Evolutionary conservation across 2,888 invertebrate species (phyloP).

Genomic region (Falcaria lacertinaria): DNA sequence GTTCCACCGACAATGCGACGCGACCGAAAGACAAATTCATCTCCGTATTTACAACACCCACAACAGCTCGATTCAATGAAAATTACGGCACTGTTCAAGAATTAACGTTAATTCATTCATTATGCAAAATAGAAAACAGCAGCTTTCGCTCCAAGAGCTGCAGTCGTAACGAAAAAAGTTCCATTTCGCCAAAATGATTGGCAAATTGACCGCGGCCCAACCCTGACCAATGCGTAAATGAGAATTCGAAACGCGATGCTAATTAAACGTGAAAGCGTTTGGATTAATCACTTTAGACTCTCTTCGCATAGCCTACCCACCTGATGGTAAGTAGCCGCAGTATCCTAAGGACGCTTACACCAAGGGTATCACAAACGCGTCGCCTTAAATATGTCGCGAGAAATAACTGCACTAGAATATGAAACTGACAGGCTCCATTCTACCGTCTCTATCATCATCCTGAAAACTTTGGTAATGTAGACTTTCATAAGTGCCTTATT

Average conservation of each 20-base stretch:
- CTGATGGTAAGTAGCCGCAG: too few relatives aligned
- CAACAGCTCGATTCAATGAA: too few relatives aligned
- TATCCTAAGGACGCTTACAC: too few relatives aligned
- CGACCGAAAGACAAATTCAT: too few relatives aligned
- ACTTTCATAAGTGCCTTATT: too few relatives aligned
- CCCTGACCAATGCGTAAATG: constrained; percentile 7
- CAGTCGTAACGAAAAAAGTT: not conserved
- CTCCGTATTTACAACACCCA: too few relatives aligned
- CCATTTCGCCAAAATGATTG: not conserved
- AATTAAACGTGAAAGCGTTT: constrained; percentile 14
- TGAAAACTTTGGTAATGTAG: too few relatives aligned
- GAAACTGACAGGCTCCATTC: too few relatives aligned
- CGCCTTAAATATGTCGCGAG: too few relatives aligned
- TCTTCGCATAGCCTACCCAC: constrained; percentile 5
- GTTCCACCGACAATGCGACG: not conserved
- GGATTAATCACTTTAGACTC: constrained; percentile 15
- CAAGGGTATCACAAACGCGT: too few relatives aligned
- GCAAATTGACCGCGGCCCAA: constrained; percentile 5
- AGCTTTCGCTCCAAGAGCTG: not conserved
- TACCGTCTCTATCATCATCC: too few relatives aligned
- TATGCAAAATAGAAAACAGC: constrained; percentile 1
- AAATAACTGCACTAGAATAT: too few relatives aligned
- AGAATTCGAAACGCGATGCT: constrained; percentile 11
- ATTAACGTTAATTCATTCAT: not conserved
- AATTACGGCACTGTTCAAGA: not conserved